Evolutionary conservation across 2,113 vertebrate species (phyloP), one percentile per base, ranked within the genome.

Genomic region (Baryphthengus martii): DNA sequence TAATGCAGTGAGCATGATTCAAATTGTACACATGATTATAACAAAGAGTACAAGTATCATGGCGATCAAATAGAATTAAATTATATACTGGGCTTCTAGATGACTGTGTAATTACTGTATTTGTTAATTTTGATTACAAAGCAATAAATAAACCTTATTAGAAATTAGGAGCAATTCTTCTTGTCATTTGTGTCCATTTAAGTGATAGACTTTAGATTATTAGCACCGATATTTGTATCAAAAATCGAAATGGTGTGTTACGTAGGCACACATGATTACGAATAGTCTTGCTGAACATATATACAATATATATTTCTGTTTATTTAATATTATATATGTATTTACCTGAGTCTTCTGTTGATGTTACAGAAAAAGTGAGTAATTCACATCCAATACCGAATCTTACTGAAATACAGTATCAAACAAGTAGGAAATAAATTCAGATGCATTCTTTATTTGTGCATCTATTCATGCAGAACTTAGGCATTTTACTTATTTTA

Each of bases 1-100:
- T 91, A 96, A 95, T 97, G 59, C 31, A 74, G 81, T 84, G 59
- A 93, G 80, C 23, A 45, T 93, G 73, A 83, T 95, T 90, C 95
- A 77, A 96, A 83, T 95, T 90, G 44, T 90, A 72, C 7, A 47
- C 17, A 2, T 71, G 73, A 78, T 93, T 86, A 52, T 77, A 91
- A 89, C 91, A 81, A 95, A 78, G 50, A 87, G 35, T 87, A 63
- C 37, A 87, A 85, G 49, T 87, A 93, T 95, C 58, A 82, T 59
- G 19, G 59, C 77, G 73, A 90, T 96, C 91, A 95, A 89, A 80
- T 93, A 71, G 80, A 96, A 95, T 92, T 37, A 40, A 92, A 89
- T 95, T 95, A 73, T 44, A 67, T 61, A 42, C 10, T 77, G 20
- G 33, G 13, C 70, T 95, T 91, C 40, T 71, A 79, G 31, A 85